These are phyloP conservation scores for Callyntrura sp. DNA, from an alignment of 2,888 invertebrate genomes.

Conservation along the genomic window DNA sequence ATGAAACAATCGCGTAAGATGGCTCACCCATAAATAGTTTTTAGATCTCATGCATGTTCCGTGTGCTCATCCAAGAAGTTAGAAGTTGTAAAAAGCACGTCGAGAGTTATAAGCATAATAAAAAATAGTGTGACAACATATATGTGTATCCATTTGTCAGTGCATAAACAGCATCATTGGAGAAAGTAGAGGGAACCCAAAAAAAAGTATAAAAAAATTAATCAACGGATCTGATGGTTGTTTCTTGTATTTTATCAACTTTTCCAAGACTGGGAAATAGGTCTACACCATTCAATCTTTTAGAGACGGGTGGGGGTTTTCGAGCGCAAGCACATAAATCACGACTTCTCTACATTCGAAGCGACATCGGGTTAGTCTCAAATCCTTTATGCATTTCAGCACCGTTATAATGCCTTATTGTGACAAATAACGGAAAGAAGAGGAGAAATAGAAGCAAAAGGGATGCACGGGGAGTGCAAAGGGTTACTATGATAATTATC, in stretches of 20 bases:
- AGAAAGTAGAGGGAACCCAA: slow-evolving; percentile 2
- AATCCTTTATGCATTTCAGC: not conserved
- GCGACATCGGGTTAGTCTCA: slow-evolving; percentile 93
- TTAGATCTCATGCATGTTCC: not conserved
- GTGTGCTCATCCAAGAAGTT: too few relatives aligned
- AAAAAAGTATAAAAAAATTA: slow-evolving; percentile 29
- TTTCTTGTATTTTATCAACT: slow-evolving; percentile 60
- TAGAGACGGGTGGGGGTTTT: slow-evolving; percentile 93
- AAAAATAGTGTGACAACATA: too few relatives aligned
- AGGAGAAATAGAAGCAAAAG: not conserved
- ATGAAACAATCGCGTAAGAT: not conserved
- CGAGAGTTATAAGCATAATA: too few relatives aligned
- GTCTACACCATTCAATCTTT: slow-evolving; percentile 82
- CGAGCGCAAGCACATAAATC: slow-evolving; percentile 95
- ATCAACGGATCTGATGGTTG: slow-evolving; percentile 57
- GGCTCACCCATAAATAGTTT: too few relatives aligned
- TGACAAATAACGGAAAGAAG: not conserved
- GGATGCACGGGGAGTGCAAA: not conserved
- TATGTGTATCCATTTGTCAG: too few relatives aligned
- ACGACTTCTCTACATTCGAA: slow-evolving; percentile 95
- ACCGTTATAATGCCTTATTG: not conserved
- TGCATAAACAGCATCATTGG: not conserved
- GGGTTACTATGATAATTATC: not conserved
- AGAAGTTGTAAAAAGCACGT: too few relatives aligned
- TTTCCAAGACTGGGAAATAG: slow-evolving; percentile 77